A percentile compares a stretch with the other conserved stretches of the same genome.
Evolutionary conservation across 2,888 invertebrate genomes (phyloP).

Genomic region (Sussaba pulchella): DNA sequence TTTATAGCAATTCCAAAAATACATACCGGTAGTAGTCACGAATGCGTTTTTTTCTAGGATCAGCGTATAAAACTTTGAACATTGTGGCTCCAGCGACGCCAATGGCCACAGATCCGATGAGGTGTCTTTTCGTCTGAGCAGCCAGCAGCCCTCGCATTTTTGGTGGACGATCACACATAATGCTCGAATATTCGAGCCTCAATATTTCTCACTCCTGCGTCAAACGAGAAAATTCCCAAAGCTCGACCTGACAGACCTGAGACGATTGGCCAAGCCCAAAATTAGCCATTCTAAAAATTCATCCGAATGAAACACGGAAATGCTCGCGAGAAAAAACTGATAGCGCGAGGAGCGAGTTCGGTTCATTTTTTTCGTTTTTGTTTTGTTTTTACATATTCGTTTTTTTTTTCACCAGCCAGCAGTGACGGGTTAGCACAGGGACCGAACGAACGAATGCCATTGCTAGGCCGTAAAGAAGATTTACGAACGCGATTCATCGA

Average conservation of each 20-base stretch:
- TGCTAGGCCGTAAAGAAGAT: slow-evolving; percentile 61
- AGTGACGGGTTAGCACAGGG: neutral
- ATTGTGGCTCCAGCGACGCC: slow-evolving; percentile 56
- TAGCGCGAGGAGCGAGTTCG: neutral
- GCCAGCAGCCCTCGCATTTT: slow-evolving; percentile 60
- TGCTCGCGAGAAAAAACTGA: neutral
- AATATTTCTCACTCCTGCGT: neutral
- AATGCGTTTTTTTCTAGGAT: slow-evolving; percentile 34
- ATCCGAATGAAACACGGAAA: neutral
- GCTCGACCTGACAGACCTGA: neutral
- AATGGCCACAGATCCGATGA: slow-evolving; percentile 30
- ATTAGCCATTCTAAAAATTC: neutral
- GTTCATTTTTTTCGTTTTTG: too few species aligned
- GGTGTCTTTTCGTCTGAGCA: slow-evolving; percentile 48
- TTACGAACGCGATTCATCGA: slow-evolving; percentile 65
- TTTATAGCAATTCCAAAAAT: neutral
- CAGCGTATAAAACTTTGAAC: slow-evolving; percentile 36
- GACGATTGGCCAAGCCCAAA: neutral
- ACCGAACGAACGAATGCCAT: slow-evolving; percentile 55
- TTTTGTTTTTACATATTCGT: neutral
- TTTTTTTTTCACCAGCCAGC: slow-evolving; percentile 21
- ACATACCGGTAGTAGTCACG: slow-evolving; percentile 59
- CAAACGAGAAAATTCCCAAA: neutral
- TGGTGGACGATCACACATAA: slow-evolving; percentile 49
- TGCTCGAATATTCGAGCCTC: neutral